Evolutionary conservation across 2,888 invertebrate genomes (phyloP).

Genomic region (Nowickia ferox): DNA sequence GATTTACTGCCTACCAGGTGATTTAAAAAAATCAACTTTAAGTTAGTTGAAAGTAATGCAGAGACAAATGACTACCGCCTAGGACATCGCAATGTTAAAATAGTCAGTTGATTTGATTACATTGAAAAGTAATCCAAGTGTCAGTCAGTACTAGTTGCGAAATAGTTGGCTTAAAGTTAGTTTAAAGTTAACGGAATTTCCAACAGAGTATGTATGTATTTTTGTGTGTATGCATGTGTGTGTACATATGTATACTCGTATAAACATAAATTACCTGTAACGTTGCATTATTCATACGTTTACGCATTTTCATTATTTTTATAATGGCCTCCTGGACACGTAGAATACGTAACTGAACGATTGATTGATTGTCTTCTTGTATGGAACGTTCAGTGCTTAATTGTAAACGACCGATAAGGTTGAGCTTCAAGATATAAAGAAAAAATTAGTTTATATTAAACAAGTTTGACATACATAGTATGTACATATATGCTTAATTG

Average conservation of each 20-base stretch:
- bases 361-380: slow-evolving; percentile 99
- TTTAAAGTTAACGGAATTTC: no score
- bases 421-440: slow-evolving; percentile 85
- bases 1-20: no score
- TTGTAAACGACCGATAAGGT: slow-evolving; percentile 97
- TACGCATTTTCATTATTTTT: slow-evolving; percentile 99
- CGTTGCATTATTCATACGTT: slow-evolving; percentile 95
- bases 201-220: not conserved
- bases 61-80: no score
- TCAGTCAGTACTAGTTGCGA: no score
- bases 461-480: not conserved
- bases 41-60: no score
- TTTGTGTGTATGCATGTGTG: not conserved
- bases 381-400: slow-evolving; percentile 97
- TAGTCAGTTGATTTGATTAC: no score
- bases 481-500: no score
- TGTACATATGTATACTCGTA: not conserved
- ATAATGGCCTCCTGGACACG: slow-evolving; percentile 98
- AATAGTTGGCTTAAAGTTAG: no score
- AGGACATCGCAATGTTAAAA: no score
- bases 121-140: no score
- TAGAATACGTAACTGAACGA: slow-evolving; percentile 97
- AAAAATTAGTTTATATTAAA: slow-evolving; percentile 13
- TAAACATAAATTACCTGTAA: slow-evolving; percentile 87
- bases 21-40: no score